These are phyloP conservation scores for Tarsius wallacei DNA, from an alignment of 2,797 vertebrate species.

Conservation along the genomic window DNA sequence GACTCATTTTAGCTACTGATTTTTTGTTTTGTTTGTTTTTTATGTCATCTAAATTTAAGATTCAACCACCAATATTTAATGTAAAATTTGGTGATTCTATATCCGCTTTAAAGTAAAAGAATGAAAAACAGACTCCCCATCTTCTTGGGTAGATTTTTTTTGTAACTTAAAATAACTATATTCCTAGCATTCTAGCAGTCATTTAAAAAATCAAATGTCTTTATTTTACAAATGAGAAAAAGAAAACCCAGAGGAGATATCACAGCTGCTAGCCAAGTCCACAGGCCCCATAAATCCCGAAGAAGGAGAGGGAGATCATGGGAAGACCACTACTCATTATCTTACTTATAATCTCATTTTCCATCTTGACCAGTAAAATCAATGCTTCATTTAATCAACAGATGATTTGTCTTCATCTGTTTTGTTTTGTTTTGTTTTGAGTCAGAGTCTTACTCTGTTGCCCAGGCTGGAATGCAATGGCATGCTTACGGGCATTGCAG, in stretches of 20 bases:
- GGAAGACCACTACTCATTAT: not conserved
- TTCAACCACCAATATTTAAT: not conserved
- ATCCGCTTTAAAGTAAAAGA: not conserved
- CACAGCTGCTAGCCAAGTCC: not conserved
- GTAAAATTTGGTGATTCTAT: not conserved
- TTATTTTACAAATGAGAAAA: slow-evolving; percentile 12
- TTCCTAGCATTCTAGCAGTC: not conserved
- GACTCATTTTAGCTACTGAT: not conserved
- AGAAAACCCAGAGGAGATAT: not conserved
- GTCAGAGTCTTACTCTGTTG: too few species aligned
- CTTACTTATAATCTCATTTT: not conserved
- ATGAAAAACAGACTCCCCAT: not conserved
- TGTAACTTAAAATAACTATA: not conserved
- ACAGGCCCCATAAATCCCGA: not conserved
- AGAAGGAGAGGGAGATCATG: accelerated
- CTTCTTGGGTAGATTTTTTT: not conserved
- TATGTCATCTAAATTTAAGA: too few species aligned
- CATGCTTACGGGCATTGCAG: too few species aligned
- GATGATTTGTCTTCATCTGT: not conserved
- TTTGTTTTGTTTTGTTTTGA: too few species aligned
- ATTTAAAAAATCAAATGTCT: not conserved
- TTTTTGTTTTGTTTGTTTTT: too few species aligned
- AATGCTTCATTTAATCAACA: not conserved
- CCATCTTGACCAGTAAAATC: not conserved
- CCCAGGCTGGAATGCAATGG: too few species aligned